phyloP scores from a whole-genome alignment of 2,797 vertebrate genomes.

The Micrastur ruficollis region DNA sequence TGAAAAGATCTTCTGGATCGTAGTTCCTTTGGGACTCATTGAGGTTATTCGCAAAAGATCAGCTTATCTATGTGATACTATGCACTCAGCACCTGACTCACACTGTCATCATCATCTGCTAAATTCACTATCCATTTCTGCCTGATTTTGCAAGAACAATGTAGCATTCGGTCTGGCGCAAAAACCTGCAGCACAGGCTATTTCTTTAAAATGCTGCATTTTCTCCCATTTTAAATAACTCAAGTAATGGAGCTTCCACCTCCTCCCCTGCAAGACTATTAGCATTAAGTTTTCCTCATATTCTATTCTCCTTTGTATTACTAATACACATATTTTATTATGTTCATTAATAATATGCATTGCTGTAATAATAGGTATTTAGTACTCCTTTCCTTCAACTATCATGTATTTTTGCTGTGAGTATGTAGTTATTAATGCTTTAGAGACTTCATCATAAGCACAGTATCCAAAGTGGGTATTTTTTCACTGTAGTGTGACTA shows the following conservation, averaged over 20 bases:
- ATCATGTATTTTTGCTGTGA: not conserved
- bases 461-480: not conserved
- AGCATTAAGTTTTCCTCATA: not conserved
- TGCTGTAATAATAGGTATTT: constrained; percentile 26
- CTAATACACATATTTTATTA: not conserved
- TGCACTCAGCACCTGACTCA: not conserved
- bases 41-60: not conserved
- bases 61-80: not conserved
- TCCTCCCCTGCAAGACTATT: not conserved
- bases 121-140: not conserved
- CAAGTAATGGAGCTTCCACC: not conserved
- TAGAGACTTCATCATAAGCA: not conserved
- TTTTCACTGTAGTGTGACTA: not conserved
- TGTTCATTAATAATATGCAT: not conserved
- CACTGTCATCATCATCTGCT: not conserved
- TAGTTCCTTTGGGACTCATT: not conserved
- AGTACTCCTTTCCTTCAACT: not conserved
- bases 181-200: not conserved
- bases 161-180: not conserved
- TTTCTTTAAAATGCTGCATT: not conserved
- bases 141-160: not conserved
- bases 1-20: not conserved
- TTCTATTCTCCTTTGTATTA: not conserved
- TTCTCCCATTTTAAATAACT: not conserved
- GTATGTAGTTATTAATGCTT: not conserved